A percentile compares a stretch with the other conserved stretches of the same genome.
These are phyloP conservation scores for Himantopus leucocephalus DNA, from an alignment of 2,113 vertebrate genomes.

Conservation along the genomic window DNA sequence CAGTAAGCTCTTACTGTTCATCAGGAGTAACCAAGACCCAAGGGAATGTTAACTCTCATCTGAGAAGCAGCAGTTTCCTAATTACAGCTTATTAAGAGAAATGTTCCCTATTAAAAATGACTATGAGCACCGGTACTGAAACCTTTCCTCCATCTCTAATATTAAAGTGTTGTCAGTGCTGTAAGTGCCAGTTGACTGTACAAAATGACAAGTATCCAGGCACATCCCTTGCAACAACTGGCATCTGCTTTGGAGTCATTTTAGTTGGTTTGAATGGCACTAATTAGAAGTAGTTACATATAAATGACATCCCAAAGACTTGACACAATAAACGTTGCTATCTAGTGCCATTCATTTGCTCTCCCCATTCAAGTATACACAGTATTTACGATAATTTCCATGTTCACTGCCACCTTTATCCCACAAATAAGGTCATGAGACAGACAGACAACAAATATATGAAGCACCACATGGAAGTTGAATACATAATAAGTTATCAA, in stretches of 20 bases:
- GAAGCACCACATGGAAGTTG: background rate
- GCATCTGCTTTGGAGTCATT: conserved; percentile 62
- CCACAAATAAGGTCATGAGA: conserved; percentile 63
- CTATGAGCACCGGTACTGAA: background rate
- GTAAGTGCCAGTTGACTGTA: conserved; percentile 11
- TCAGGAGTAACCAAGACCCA: background rate
- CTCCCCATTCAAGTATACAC: conserved; percentile 50
- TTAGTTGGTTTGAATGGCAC: conserved; percentile 67
- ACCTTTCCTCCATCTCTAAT: background rate
- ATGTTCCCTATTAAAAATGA: background rate
- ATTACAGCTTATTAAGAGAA: background rate
- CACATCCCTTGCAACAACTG: conserved; percentile 60
- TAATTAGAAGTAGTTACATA: conserved; percentile 71
- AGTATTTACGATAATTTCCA: conserved; percentile 63
- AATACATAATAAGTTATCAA: conserved; percentile 33
- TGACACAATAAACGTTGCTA: conserved; percentile 65
- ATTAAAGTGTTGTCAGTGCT: background rate
- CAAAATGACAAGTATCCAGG: conserved; percentile 49
- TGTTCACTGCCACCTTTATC: conserved; percentile 60
- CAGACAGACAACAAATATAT: conserved; percentile 47
- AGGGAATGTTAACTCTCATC: background rate
- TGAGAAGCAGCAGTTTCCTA: background rate
- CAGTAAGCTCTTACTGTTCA: background rate
- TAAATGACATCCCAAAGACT: conserved; percentile 66
- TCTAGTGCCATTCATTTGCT: conserved; percentile 66